Conservation (phyloP, 2,888 invertebrate species). For the Leptopilina drosophilae region DNA sequence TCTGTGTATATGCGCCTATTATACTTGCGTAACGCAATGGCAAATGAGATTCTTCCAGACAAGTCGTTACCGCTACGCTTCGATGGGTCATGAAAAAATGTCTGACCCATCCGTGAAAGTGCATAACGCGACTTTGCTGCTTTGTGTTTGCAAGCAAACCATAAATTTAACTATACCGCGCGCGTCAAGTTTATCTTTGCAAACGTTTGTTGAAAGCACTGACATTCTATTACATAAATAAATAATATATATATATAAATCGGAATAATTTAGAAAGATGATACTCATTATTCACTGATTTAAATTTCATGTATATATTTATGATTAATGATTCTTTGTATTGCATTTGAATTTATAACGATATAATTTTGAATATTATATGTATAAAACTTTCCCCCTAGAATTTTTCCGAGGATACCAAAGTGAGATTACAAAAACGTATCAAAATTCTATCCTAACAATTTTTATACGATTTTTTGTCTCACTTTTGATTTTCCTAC, state of each 20-base stretch:
- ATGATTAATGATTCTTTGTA: constrained; percentile 3
- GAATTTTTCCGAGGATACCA: no score
- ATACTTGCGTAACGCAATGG: constrained; percentile 46
- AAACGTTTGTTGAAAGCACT: constrained; percentile 28
- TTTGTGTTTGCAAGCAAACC: constrained; percentile 17
- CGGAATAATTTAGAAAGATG: constrained; percentile 13
- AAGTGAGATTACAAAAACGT: no score
- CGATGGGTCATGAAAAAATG: constrained; percentile 55
- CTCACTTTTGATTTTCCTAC: no score
- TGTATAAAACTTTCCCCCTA: no score
- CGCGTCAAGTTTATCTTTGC: constrained; percentile 45
- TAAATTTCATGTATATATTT: background rate
- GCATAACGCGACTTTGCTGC: constrained; percentile 47
- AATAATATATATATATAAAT: background rate
- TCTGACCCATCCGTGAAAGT: constrained; percentile 56
- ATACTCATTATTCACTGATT: constrained; percentile 23
- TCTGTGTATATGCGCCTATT: constrained; percentile 13
- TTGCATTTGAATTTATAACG: background rate
- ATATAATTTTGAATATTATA: no score
- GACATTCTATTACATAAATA: constrained; percentile 43
- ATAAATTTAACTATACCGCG: constrained; percentile 31
- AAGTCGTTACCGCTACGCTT: constrained; percentile 49
- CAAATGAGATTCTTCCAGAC: constrained; percentile 43
- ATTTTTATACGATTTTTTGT: no score
- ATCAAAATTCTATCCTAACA: no score